Evolutionary conservation across 2,113 vertebrate species (phyloP), one percentile per base, ranked within the genome.

Genomic region (Serinus canaria): DNA sequence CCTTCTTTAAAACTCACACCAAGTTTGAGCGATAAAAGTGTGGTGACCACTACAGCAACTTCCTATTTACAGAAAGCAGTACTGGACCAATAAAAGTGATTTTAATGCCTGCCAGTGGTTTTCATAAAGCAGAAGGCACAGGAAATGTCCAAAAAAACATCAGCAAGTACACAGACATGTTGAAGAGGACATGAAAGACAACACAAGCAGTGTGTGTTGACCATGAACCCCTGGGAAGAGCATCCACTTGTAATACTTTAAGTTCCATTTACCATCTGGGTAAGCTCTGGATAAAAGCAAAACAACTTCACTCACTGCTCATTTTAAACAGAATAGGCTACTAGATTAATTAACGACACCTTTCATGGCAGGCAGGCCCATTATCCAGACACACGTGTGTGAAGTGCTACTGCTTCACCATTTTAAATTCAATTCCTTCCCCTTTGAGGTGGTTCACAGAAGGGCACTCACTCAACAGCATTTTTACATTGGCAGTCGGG

Each of bases 101-200:
- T 84, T 95, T 76, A 96, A 94, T 64, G 95, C 92, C 96, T 97
- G 86, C 49, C 91, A 69, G 15, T 63, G 82, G 93, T 95, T 96
- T 96, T 95, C 94, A 95, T 50, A 78, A 78, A 85, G 80, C 56
- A 85, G 94, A 96, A 97, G 86, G 93, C 94, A 97, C 81, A 96
- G 74, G 77, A 97, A 97, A 96, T 66, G 96, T 96, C 93, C 86
- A 97, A 83, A 97, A 97, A 97, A 97, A 83, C 87, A 96, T 90
- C 96, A 96, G 91, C 94, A 97, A 97, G 96, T 95, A 96, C 92
- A 95, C 28, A 95, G 92, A 96, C 94, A 97, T 97, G 95, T 93
- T 95, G 95, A 95, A 93, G 91, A 94, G 79, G 64, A 82, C 92
- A 53, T 4, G 49, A 76, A 96, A 93, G 72, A 82, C 72, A 96